Base-by-base conservation (phyloP, 2,888 invertebrate species). In the Hirtodrosophila cameraria region DNA sequence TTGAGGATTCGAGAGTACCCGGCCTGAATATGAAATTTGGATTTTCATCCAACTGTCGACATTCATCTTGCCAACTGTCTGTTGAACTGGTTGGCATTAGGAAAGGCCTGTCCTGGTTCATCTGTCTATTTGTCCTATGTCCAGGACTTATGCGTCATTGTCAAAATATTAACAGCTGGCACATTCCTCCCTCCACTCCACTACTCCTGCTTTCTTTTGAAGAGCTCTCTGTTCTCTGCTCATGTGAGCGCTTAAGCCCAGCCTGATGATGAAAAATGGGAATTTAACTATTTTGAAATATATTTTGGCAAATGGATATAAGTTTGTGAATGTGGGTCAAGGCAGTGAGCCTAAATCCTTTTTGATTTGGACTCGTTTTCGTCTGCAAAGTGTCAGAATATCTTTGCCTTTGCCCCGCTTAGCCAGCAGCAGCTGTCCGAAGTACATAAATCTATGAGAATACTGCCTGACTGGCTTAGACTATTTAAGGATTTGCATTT, bases 151-250 rank as follows among this genome's bases (percentile, higher is more conserved):
- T 81, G 86, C 85, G 71, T 81, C 85, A 86, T 81, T 84, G 85
- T 81, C 87, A 77, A 81, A 81, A 81, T 85, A 86, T 81, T 85
- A 81, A 81, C 85, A 81, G 78, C 87, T 81, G 81, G 71, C 82
- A 77, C 78, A 86, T 67, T 78, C 75, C 77, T n/a, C n/a, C n/a
- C n/a, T n/a, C n/a, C n/a, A n/a, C n/a, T n/a, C n/a, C n/a, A n/a
- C n/a, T n/a, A n/a, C n/a, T n/a, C n/a, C n/a, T n/a, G n/a, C n/a
- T n/a, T n/a, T n/a, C n/a, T n/a, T n/a, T n/a, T n/a, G n/a, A 59
- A 73, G 58, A 48, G 41, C 28, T 35, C 48, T 46, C 33, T 54
- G 48, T 41, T 20, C 30, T 42, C 27, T 27, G 39, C 39, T 42
- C 72, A 61, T 83, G 62, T 71, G 80, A 83, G 80, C 54, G 20